phyloP scores from a whole-genome alignment of 2,888 invertebrate genomes.

The Torymus texanus region DNA sequence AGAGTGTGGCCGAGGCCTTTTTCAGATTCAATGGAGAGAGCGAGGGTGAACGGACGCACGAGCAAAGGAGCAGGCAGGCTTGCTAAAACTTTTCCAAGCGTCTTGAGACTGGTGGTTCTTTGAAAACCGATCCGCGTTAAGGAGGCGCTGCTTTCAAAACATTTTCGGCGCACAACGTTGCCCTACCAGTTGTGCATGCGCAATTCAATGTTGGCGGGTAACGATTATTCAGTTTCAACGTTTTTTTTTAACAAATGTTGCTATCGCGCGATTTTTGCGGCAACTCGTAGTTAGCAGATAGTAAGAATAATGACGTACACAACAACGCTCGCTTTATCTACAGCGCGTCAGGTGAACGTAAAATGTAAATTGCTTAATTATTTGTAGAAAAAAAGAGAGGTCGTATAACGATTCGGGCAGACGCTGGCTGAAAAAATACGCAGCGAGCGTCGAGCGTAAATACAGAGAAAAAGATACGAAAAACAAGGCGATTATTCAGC shows the following conservation, averaged over 20 bases:
- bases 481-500: conserved; percentile 58
- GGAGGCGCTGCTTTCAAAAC: too few relatives aligned
- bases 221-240: too few relatives aligned
- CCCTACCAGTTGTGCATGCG: too few relatives aligned
- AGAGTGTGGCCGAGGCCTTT: conserved; percentile 11
- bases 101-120: not conserved
- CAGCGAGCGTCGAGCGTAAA: conserved; percentile 35
- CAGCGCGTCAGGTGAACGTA: conserved; percentile 7
- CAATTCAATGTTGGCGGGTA: too few relatives aligned
- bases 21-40: conserved; percentile 29
- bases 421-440: conserved; percentile 13
- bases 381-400: conserved; percentile 46
- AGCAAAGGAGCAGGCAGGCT: not conserved
- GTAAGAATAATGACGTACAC: conserved; percentile 43
- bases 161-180: too few relatives aligned
- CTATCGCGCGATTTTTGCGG: not conserved
- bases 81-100: conserved; percentile 23
- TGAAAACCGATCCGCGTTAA: too few relatives aligned
- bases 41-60: not conserved
- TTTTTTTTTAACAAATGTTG: too few relatives aligned
- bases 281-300: conserved; percentile 43
- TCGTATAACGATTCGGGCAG: conserved; percentile 20
- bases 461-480: conserved; percentile 54
- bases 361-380: conserved; percentile 56
- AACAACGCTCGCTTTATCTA: conserved; percentile 28